phyloP scores from a whole-genome alignment of 2,113 vertebrate genomes.

The Callocephalon fimbriatum region DNA sequence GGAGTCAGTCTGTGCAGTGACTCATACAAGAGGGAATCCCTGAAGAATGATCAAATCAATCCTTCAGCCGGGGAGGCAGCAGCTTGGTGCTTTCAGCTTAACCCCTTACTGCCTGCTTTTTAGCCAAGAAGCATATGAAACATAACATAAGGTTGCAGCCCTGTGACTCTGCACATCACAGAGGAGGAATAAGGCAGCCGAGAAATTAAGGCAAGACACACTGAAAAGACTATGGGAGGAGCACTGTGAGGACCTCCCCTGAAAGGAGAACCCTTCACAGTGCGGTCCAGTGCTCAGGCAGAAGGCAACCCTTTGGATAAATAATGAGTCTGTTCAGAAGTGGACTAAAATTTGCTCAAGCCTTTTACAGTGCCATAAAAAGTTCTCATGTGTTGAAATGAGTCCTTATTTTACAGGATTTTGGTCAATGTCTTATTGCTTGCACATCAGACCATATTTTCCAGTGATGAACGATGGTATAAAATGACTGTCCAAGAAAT shows the following conservation, averaged over 20 bases:
- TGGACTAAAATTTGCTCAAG: not conserved
- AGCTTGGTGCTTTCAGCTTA: slow-evolving; percentile 42
- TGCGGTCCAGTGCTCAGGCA: not conserved
- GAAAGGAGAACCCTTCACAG: not conserved
- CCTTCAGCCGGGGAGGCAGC: slow-evolving; percentile 34
- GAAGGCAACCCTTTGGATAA: not conserved
- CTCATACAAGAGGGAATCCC: slow-evolving; percentile 87
- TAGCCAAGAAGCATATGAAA: not conserved
- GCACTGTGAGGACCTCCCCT: not conserved
- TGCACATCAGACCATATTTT: not conserved
- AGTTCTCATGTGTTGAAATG: not conserved
- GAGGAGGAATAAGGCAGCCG: not conserved
- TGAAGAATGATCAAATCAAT: slow-evolving; percentile 78
- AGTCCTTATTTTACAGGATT: not conserved
- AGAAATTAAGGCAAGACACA: not conserved
- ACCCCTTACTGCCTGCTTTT: slow-evolving; percentile 37
- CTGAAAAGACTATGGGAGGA: not conserved
- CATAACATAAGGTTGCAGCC: not conserved
- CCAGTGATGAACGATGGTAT: not conserved
- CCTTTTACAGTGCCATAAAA: not conserved
- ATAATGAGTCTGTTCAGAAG: not conserved
- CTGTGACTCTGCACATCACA: accelerated
- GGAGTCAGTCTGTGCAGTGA: slow-evolving; percentile 76
- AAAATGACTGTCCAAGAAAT: not conserved
- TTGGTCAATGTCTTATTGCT: not conserved